These are phyloP conservation scores for Temnothorax curvispinosus DNA, from an alignment of 1,140 invertebrate genomes.

Conservation along the genomic window DNA sequence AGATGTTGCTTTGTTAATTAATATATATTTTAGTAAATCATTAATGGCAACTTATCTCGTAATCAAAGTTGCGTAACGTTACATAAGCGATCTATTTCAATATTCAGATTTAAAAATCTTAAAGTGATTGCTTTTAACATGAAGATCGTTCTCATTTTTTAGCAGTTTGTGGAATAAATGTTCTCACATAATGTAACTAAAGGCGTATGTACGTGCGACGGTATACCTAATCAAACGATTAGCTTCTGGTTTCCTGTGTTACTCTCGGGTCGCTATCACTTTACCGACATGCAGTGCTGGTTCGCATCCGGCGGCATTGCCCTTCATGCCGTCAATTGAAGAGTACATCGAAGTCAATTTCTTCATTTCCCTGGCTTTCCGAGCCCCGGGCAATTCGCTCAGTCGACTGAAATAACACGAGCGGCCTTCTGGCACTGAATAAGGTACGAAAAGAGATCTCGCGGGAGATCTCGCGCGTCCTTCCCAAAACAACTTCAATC, in stretches of 20 bases:
- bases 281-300: neutral
- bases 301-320: conserved; percentile 23
- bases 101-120: neutral
- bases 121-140: neutral
- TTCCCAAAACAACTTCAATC: conserved; percentile 27
- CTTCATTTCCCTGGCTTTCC: conserved; percentile 31
- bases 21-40: neutral
- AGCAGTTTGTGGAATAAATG: neutral
- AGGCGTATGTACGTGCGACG: neutral
- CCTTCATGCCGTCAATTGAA: conserved; percentile 25
- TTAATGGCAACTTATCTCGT: neutral
- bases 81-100: neutral
- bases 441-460: conserved; percentile 6
- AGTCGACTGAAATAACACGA: conserved; percentile 63
- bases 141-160: neutral
- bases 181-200: neutral
- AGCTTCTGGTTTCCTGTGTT: conserved; percentile 17
- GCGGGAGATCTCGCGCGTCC: neutral
- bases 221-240: conserved; percentile 24
- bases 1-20: neutral
- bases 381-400: conserved; percentile 43
- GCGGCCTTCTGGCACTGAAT: neutral
- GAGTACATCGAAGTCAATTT: conserved; percentile 31
- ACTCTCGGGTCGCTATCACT: conserved; percentile 25
- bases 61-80: neutral